Base-by-base conservation (phyloP, 1,140 invertebrate genomes). In the Alviniconcha marisindica region DNA sequence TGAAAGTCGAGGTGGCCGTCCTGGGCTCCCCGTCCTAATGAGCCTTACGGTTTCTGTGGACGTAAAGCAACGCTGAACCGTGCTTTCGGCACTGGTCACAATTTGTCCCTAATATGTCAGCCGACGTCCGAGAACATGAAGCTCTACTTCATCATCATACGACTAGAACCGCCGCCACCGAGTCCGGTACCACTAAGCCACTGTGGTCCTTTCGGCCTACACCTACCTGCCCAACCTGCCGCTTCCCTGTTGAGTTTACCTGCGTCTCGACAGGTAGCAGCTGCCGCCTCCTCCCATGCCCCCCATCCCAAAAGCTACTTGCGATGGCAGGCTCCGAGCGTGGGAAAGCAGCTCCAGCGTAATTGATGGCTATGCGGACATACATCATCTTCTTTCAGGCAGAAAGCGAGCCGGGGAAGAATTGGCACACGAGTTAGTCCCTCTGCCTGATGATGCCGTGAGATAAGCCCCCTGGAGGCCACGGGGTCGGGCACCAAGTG, bases 331-430 rank as follows among this genome's bases (percentile, higher is more conserved):
- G 63, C 31, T 4, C 1, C n/a, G 63, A 66, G 63, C 63, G 63
- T 66, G 63, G 63, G 63, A 66, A 66, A 66, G 63, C 28, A 15
- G 63, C 63, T 66, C 24, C 63, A 12, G 14, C 63, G 33, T 66
- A 66, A 66, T 66, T 10, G 63, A 66, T 66, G 63, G 24, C 63
- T 66, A 31, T 66, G 24, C 63, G 63, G 31, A 66, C 5, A 66
- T 66, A 66, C 63, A 10, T 66, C 63, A 66, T 66, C 63, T 66
- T 66, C 63, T 66, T 66, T 66, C 63, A 66, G 63, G 63, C 63
- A 66, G 63, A 66, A 66, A 66, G 63, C 28, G 63, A 66, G 28
- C 28, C 31, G n/a, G 63, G 28, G 28, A 66, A 31, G 31, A 28
- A 33, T 66, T 66, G 63, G 63, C 63, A 66, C 63, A 14, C 63